Evolutionary conservation across 2,888 invertebrate species (phyloP), one percentile per base, ranked within the genome.

Genomic region (Napeogenes inachia): DNA sequence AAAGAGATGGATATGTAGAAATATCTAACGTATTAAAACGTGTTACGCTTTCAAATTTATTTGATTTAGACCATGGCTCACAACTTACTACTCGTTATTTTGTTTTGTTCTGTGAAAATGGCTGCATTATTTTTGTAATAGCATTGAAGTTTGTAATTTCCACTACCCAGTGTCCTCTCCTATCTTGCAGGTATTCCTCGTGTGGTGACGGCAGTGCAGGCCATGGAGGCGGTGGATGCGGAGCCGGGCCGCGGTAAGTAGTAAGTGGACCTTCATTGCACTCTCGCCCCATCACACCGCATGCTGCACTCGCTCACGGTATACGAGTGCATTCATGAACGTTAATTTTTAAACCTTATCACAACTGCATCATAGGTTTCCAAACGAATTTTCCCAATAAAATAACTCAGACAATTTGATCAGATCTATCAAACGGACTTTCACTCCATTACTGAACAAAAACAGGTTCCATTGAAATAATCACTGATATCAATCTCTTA

Each of bases 231-330:
- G 70, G 91, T 84, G 78, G 92, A 84, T 89, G 92, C 86, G 84
- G 93, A 89, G 89, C 92, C 92, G 83, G 93, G 93, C 88, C 93
- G 94, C 92, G 95, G 95, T 95, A 94, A 95, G 95, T 94, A 94
- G 95, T 94, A 94, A 94, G 94, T 94, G 94, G 84, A 82, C 78
- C 75, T 84, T 85, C 89, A 88, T 83, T 81, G 89, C 89, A 89
- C 89, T 87, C 82, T 85, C 92, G 86, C 85, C 88, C 85, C 91
- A 89, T 81, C 78, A 76, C 85, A 82, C 79, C 73, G 76, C 76
- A 75, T 79, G 76, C 73, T 61, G 69, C 74, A 73, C 72, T 59
- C 68, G 56, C 38, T 70, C 65, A 65, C 63, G 60, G 68, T 64
- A 64, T 47, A 59, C 61, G 10, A 46, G 10, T 21, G 53, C 30